Evolutionary conservation across 2,113 vertebrate species (phyloP).

Genomic region (Ancistrus triradiatus): DNA sequence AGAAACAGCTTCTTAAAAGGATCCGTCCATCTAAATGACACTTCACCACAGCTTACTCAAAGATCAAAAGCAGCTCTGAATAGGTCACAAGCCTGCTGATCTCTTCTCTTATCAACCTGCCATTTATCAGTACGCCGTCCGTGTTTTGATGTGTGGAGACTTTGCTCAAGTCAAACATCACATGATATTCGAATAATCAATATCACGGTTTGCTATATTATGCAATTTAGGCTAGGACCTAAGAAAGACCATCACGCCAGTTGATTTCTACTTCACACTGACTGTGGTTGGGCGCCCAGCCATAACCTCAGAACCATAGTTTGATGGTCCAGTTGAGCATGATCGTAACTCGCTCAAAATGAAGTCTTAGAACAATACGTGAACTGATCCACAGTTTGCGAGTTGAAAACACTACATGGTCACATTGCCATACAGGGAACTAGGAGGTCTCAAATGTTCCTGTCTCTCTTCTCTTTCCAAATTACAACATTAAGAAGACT

Average conservation of each 20-base stretch:
- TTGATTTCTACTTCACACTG: neutral
- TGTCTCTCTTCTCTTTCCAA: constrained; percentile 45
- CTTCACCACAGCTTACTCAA: constrained; percentile 12
- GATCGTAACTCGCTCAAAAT: neutral
- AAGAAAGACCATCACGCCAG: neutral
- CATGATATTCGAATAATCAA: too few relatives aligned
- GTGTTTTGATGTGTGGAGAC: constrained; percentile 17
- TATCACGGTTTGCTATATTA: neutral
- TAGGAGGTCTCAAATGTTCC: too few relatives aligned
- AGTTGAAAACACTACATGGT: neutral
- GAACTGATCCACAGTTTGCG: constrained; percentile 6
- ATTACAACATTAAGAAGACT: constrained; percentile 62
- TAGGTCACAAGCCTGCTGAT: constrained; percentile 15
- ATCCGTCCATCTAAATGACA: neutral
- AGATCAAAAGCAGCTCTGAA: constrained; percentile 15
- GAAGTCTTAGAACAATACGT: neutral
- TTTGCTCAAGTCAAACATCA: neutral
- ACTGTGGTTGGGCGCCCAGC: neutral
- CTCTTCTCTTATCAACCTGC: neutral
- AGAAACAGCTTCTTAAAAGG: constrained; percentile 18
- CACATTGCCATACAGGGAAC: too few relatives aligned
- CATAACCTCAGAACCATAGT: neutral
- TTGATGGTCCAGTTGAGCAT: constrained; percentile 10
- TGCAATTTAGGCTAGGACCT: too few relatives aligned
- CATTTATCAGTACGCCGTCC: constrained; percentile 16